Evolutionary conservation across 2,797 vertebrate species (phyloP).

Genomic region (Poecilia gillii): DNA sequence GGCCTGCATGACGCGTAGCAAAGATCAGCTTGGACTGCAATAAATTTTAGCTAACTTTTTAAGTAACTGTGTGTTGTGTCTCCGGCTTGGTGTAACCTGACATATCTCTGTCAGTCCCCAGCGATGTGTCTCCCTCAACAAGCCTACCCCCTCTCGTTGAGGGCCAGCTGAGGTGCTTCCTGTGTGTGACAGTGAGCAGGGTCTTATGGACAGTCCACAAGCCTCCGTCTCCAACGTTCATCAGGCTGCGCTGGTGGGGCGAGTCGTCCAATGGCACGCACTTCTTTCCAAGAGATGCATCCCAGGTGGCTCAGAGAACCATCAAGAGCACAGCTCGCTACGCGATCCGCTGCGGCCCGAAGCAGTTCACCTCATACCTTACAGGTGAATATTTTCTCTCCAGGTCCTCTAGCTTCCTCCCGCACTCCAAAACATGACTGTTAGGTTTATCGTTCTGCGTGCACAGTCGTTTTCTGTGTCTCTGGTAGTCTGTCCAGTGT

Average conservation of each 20-base stretch:
- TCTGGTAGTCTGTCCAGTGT: too few relatives aligned
- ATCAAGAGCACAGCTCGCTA: constrained; percentile 87
- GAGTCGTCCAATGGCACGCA: constrained; percentile 88
- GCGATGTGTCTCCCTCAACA: constrained; percentile 84
- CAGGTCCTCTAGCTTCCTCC: not conserved
- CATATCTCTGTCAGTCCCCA: constrained; percentile 73
- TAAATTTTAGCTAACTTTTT: not conserved
- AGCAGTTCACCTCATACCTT: constrained; percentile 92
- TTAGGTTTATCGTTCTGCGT: not conserved
- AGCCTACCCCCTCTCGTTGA: constrained; percentile 93
- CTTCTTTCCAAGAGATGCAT: constrained; percentile 85
- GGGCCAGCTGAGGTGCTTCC: constrained; percentile 90
- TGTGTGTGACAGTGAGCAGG: constrained; percentile 85
- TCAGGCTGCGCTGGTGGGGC: constrained; percentile 95
- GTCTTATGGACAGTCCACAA: constrained; percentile 86
- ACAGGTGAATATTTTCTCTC: constrained; percentile 81
- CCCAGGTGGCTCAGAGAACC: constrained; percentile 77
- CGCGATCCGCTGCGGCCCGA: constrained; percentile 89
- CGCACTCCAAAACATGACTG: not conserved
- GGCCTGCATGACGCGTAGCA: too few relatives aligned
- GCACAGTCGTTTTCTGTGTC: not conserved
- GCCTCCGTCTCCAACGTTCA: constrained; percentile 77
- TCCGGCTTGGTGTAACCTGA: constrained; percentile 3
- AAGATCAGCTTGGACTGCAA: not conserved
- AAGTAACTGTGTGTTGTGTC: not conserved